These are phyloP conservation scores for Tupaia chinensis DNA, from an alignment of 2,113 vertebrate species.

Conservation along the genomic window DNA sequence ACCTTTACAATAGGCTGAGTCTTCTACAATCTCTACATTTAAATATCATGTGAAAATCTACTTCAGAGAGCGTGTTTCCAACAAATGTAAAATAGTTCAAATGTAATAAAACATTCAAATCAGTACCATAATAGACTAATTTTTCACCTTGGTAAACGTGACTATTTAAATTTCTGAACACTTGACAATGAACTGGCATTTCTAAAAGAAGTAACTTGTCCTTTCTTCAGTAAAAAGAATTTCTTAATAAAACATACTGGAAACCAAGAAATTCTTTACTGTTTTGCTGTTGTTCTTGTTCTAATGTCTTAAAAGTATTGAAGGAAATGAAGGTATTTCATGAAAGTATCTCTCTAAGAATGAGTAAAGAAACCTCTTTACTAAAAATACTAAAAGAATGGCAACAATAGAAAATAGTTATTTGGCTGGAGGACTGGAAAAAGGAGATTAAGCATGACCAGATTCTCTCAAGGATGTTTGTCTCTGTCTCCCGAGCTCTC, in stretches of 20 bases:
- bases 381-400: constrained; percentile 2
- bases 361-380: constrained; percentile 4
- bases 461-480: too few species aligned
- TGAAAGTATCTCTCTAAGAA: neutral
- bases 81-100: constrained; percentile 21
- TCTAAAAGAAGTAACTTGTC: neutral
- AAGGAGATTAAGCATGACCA: too few species aligned
- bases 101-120: neutral
- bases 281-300: neutral
- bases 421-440: too few species aligned
- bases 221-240: neutral
- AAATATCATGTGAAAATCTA: neutral
- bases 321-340: neutral
- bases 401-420: neutral
- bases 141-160: neutral
- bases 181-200: neutral
- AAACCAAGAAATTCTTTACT: neutral
- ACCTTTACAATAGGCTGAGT: neutral
- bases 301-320: neutral
- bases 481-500: too few species aligned
- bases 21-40: neutral
- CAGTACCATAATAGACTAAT: neutral
- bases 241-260: constrained; percentile 8
- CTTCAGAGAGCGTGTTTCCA: constrained; percentile 12
- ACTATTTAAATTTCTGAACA: neutral